A percentile compares a stretch with the other conserved stretches of the same genome.
Evolutionary conservation across 2,888 invertebrate species (phyloP).

Genomic region (Acronicta psi): DNA sequence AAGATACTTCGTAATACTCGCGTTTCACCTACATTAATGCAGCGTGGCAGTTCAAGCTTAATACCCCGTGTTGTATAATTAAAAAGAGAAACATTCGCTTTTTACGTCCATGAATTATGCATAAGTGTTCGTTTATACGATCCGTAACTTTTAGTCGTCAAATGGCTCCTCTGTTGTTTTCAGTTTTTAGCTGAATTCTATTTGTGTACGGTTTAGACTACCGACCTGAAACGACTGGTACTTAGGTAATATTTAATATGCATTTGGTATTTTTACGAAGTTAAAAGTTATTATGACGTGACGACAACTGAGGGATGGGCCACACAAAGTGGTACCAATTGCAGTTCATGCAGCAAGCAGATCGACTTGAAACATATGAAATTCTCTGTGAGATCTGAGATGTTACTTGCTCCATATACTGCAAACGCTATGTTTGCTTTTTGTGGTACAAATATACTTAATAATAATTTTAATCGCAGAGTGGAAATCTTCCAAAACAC

Average conservation of each 20-base stretch:
- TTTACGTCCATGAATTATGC: slow-evolving; percentile 88
- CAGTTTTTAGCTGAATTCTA: slow-evolving; percentile 66
- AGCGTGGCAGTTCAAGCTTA: slow-evolving; percentile 79
- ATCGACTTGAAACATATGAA: too few relatives aligned
- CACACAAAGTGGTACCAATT: too few relatives aligned
- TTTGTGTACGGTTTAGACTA: slow-evolving; percentile 57
- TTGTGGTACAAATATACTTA: too few relatives aligned
- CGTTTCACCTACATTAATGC: slow-evolving; percentile 68
- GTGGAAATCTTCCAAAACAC: slow-evolving; percentile 99
- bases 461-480: slow-evolving; percentile 85
- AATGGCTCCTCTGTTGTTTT: slow-evolving; percentile 75
- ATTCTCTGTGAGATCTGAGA: too few relatives aligned
- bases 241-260: slow-evolving; percentile 54
- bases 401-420: background rate
- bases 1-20: background rate
- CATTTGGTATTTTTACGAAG: slow-evolving; percentile 31
- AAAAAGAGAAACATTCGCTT: slow-evolving; percentile 87
- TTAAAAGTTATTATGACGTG: too few relatives aligned
- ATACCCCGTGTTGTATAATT: slow-evolving; percentile 87
- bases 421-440: background rate
- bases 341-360: too few relatives aligned
- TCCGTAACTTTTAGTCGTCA: slow-evolving; percentile 83
- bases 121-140: slow-evolving; percentile 86
- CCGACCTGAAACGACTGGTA: too few relatives aligned
- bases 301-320: too few relatives aligned